A percentile compares a stretch with the other conserved stretches of the same genome.
Conservation (phyloP, 2,888 invertebrate species). For the Lepidochitona cinerea region DNA sequence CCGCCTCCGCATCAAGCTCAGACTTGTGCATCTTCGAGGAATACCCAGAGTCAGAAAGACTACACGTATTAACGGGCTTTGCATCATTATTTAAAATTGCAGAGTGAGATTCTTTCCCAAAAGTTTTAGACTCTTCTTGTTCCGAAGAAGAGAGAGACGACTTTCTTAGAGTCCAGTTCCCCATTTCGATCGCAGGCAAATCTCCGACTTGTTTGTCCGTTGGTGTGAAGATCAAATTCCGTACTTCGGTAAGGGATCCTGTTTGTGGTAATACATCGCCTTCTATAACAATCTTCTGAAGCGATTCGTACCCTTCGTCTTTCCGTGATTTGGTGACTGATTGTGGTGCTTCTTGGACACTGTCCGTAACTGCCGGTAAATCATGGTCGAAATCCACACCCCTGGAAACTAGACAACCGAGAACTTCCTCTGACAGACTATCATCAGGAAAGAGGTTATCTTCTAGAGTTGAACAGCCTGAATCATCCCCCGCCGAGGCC, state of each 20-base stretch:
- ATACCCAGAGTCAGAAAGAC: background rate
- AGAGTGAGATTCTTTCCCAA: background rate
- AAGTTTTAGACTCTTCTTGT: background rate
- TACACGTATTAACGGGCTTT: background rate
- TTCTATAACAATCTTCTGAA: background rate
- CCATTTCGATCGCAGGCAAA: background rate
- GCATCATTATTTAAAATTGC: background rate
- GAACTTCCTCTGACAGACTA: background rate
- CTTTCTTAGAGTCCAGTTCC: background rate
- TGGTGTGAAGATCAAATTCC: background rate
- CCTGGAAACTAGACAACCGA: background rate
- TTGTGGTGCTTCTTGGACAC: background rate
- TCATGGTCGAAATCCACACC: background rate
- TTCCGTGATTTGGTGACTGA: background rate
- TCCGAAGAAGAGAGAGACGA: background rate
- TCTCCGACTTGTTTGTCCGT: background rate
- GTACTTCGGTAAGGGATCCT: background rate
- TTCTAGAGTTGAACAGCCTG: background rate
- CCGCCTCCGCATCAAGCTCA: background rate
- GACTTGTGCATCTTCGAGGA: background rate
- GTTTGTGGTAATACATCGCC: background rate
- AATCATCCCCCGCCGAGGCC: background rate
- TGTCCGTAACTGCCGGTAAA: background rate
- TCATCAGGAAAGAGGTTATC: background rate
- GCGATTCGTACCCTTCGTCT: conserved; percentile 1